phyloP scores from a whole-genome alignment of 1,140 invertebrate genomes.

The Conus ventricosus region DNA sequence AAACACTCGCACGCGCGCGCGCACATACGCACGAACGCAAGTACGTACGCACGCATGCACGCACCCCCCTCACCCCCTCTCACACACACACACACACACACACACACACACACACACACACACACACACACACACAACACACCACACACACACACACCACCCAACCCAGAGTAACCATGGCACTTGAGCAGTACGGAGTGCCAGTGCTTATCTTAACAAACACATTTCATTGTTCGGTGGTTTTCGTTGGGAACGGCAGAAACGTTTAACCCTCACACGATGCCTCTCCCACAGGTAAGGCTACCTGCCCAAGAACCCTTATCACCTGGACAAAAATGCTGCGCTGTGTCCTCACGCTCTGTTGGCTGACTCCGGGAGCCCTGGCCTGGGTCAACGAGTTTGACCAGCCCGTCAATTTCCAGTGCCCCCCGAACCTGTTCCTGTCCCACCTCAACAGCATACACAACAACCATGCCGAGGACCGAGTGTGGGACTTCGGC shows the following conservation, averaged over 20 bases:
- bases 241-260: too few relatives aligned
- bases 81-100: slow-evolving; percentile 4
- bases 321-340: background rate
- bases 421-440: slow-evolving; percentile 14
- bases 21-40: background rate
- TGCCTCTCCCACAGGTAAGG: too few relatives aligned
- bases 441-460: slow-evolving; percentile 37
- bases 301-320: too few relatives aligned
- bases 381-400: slow-evolving; percentile 39
- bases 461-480: slow-evolving; percentile 44
- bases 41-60: background rate
- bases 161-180: background rate
- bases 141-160: slow-evolving; percentile 15
- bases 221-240: too few relatives aligned
- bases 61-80: background rate
- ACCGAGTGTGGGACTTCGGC: slow-evolving; percentile 41
- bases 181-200: too few relatives aligned
- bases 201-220: too few relatives aligned
- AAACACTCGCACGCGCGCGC: background rate
- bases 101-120: slow-evolving; percentile 18
- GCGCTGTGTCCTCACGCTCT: background rate
- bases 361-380: background rate
- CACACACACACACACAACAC: slow-evolving; percentile 1
- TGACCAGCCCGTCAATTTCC: slow-evolving; percentile 39
- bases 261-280: too few relatives aligned